Conservation (phyloP, 2,113 vertebrate genomes). For the Microtus ochrogaster region DNA sequence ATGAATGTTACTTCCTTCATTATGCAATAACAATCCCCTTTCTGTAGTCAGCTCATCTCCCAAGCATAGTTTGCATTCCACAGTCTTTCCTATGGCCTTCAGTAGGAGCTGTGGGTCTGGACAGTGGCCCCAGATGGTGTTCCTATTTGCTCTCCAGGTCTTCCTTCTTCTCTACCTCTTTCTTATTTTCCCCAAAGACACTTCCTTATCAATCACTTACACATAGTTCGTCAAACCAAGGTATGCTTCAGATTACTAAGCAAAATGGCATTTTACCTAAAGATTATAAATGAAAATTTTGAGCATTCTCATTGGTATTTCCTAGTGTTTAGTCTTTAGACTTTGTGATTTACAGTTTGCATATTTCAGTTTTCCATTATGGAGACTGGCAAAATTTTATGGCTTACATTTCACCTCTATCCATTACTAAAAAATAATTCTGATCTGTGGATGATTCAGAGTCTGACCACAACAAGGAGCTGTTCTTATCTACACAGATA, state of each 20-base stretch:
- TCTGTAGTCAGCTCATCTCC: not conserved
- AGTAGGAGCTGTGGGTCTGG: not conserved
- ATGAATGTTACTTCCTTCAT: not conserved
- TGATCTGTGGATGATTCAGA: conserved; percentile 9
- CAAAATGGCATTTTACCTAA: not conserved
- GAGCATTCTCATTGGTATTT: not conserved
- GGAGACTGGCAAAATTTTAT: not conserved
- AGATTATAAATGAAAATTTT: not conserved
- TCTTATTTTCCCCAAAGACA: not conserved
- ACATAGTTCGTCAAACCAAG: not conserved
- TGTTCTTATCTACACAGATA: not conserved
- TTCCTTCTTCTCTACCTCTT: not conserved
- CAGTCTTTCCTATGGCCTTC: not conserved
- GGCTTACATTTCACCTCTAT: not conserved
- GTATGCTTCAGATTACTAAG: not conserved
- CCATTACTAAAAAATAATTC: conserved; percentile 18
- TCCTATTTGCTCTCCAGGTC: not conserved
- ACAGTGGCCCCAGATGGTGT: not conserved
- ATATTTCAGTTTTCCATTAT: not conserved
- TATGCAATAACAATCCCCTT: rapidly evolving
- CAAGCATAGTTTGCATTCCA: not conserved
- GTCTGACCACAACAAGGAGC: not conserved
- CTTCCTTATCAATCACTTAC: not conserved
- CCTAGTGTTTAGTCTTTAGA: conserved; percentile 4
- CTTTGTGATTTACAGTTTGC: not conserved